Evolutionary conservation across 2,113 vertebrate genomes (phyloP).

Genomic region (Dascyllus trimaculatus): DNA sequence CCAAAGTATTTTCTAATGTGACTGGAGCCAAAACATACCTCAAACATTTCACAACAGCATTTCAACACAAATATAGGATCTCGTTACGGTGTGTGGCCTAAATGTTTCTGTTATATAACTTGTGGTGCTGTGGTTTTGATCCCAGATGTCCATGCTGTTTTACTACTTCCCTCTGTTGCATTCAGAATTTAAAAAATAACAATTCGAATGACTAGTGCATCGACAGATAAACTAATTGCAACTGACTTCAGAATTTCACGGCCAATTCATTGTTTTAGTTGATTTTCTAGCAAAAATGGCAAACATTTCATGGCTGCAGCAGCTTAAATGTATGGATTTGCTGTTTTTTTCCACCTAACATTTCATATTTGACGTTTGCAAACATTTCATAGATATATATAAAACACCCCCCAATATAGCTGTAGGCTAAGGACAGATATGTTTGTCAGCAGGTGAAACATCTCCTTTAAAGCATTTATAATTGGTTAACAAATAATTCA

Average conservation of each 20-base stretch:
- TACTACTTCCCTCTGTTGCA: not conserved
- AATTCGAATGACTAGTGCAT: not conserved
- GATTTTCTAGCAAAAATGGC: too few relatives aligned
- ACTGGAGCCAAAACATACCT: constrained; percentile 26
- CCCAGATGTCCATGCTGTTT: not conserved
- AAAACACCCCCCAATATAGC: not conserved
- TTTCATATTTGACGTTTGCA: too few relatives aligned
- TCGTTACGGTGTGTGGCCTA: constrained; percentile 2
- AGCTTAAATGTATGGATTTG: too few relatives aligned
- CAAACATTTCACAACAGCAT: constrained; percentile 26
- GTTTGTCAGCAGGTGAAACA: not conserved
- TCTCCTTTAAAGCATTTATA: not conserved
- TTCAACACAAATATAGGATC: constrained; percentile 16
- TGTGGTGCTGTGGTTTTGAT: constrained; percentile 19
- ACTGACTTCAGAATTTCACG: not conserved
- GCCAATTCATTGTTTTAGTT: too few relatives aligned
- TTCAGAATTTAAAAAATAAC: not conserved
- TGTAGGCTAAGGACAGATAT: not conserved
- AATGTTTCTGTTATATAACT: constrained; percentile 22
- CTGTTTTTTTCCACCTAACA: too few relatives aligned
- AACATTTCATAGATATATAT: too few relatives aligned
- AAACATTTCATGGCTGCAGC: too few relatives aligned
- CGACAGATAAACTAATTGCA: too few relatives aligned
- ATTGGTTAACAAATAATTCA: not conserved
- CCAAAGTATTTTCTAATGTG: constrained; percentile 18